Percentiles rank a stretch among this genome's conserved stretches.
These are phyloP conservation scores for Cantharis flavilabris DNA, from an alignment of 2,888 invertebrate genomes.

Conservation along the genomic window DNA sequence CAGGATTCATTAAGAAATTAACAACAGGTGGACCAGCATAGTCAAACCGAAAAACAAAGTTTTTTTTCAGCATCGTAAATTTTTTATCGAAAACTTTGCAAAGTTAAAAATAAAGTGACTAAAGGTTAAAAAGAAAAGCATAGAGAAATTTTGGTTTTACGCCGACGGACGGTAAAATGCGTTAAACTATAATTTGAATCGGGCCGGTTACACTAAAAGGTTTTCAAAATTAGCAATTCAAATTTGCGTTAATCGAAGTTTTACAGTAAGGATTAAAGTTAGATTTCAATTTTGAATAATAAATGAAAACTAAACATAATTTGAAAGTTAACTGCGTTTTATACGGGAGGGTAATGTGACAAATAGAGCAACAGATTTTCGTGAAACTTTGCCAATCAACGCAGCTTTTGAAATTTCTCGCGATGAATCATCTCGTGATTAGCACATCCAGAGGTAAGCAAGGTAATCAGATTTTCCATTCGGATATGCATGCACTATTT, in stretches of 20 bases:
- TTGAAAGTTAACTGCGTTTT: background rate
- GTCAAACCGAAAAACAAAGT: background rate
- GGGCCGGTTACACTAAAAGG: slow-evolving; percentile 12
- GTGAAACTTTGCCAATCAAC: background rate
- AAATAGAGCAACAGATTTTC: background rate
- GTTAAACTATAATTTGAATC: background rate
- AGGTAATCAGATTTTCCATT: background rate
- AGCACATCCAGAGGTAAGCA: background rate
- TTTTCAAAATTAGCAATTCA: slow-evolving; percentile 22
- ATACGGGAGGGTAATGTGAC: background rate
- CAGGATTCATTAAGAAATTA: background rate
- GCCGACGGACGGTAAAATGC: background rate
- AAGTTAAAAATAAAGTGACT: no score
- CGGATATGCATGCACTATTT: background rate
- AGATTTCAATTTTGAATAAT: background rate
- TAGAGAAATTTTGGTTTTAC: background rate
- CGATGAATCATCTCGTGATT: background rate
- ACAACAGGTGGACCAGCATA: background rate
- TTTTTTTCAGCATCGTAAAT: background rate
- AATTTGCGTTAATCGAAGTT: slow-evolving; percentile 17
- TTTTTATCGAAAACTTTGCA: background rate
- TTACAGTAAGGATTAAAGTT: slow-evolving; percentile 14
- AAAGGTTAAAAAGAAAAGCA: background rate
- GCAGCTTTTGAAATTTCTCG: background rate
- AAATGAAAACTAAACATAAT: background rate